Evolutionary conservation across 1,140 invertebrate genomes (phyloP).

Genomic region (Epicauta chinensis): DNA sequence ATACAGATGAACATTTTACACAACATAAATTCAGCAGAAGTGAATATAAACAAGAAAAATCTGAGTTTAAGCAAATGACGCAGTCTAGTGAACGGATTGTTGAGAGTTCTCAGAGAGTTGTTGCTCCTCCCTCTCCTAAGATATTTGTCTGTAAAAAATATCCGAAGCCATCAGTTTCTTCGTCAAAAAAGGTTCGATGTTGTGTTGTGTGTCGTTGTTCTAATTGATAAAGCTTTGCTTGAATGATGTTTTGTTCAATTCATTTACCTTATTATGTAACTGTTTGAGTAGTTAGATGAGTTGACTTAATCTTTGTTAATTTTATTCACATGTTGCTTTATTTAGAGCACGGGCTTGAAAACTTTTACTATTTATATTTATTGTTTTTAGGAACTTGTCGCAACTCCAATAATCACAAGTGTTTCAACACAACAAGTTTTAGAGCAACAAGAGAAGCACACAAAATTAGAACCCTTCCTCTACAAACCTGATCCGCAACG

Average conservation of each 20-base stretch:
- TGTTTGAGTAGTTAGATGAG: no score
- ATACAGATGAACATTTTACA: conserved; percentile 58
- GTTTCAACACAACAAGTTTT: conserved; percentile 33
- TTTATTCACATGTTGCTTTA: neutral
- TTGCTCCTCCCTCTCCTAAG: conserved; percentile 26
- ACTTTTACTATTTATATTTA: no score
- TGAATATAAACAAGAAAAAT: conserved; percentile 35
- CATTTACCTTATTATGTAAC: no score
- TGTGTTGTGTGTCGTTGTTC: conserved; percentile 7
- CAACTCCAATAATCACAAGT: conserved; percentile 40
- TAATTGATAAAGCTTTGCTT: neutral
- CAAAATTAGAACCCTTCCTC: conserved; percentile 46
- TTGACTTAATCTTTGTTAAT: no score
- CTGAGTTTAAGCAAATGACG: conserved; percentile 28
- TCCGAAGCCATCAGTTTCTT: conserved; percentile 24
- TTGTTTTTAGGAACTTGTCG: conserved; percentile 43
- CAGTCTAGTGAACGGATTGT: conserved; percentile 27
- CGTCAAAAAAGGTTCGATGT: conserved; percentile 40
- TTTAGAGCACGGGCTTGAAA: no score
- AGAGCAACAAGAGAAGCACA: conserved; percentile 37
- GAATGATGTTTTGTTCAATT: no score
- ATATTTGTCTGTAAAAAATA: conserved; percentile 32
- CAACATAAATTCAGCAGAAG: conserved; percentile 36
- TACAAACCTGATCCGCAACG: conserved; percentile 43
- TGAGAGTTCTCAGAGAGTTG: conserved; percentile 28